These are phyloP conservation scores for Ptychadena robeensis DNA, from an alignment of 2,797 vertebrate species.

Conservation along the genomic window DNA sequence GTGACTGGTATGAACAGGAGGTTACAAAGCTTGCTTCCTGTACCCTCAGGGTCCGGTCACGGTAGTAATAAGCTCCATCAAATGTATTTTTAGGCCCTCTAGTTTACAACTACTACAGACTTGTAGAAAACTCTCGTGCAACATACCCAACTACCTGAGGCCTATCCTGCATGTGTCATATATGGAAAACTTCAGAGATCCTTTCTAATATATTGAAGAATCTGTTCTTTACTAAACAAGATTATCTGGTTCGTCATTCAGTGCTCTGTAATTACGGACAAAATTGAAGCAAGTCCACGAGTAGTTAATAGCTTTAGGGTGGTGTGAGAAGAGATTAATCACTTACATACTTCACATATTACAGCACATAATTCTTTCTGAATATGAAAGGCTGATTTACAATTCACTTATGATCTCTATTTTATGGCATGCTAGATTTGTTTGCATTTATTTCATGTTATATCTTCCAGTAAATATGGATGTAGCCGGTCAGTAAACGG, in stretches of 20 bases:
- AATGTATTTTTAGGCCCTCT: too few relatives aligned
- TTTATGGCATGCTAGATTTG: too few relatives aligned
- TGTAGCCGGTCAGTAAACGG: too few relatives aligned
- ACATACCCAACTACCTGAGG: neutral
- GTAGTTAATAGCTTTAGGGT: slow-evolving; percentile 67
- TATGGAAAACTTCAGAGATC: slow-evolving; percentile 63
- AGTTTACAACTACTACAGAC: too few relatives aligned
- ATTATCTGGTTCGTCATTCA: slow-evolving; percentile 69
- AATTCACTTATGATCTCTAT: too few relatives aligned
- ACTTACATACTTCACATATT: slow-evolving; percentile 51
- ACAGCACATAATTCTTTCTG: slow-evolving; percentile 29
- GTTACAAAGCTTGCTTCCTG: too few relatives aligned
- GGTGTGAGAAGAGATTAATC: slow-evolving; percentile 47
- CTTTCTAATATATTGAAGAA: slow-evolving; percentile 67
- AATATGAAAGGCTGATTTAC: neutral
- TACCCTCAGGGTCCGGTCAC: too few relatives aligned
- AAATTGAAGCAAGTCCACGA: slow-evolving; percentile 69
- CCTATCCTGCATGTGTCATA: neutral
- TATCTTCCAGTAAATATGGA: too few relatives aligned
- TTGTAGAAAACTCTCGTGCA: neutral
- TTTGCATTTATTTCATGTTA: too few relatives aligned
- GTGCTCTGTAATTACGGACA: slow-evolving; percentile 70
- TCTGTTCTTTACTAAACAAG: slow-evolving; percentile 68
- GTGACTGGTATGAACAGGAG: too few relatives aligned
- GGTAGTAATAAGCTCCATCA: too few relatives aligned